phyloP scores from a whole-genome alignment of 2,797 vertebrate genomes.

The Gymnoscopelus microlampas region DNA sequence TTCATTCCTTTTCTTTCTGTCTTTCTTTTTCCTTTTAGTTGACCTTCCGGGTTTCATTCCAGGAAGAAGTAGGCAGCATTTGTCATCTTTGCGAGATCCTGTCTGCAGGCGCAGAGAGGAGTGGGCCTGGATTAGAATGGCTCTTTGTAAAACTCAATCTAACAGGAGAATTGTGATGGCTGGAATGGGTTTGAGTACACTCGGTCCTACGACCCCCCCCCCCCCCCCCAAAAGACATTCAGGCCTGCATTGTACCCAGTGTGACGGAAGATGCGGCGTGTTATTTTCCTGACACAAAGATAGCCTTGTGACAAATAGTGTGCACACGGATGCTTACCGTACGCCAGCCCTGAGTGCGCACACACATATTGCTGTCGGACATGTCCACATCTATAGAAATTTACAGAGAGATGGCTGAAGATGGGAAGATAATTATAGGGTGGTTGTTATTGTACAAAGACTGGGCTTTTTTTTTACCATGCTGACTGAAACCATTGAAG shows the following conservation, averaged over 20 bases:
- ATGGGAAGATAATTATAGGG: slow-evolving; percentile 22
- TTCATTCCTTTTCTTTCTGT: slow-evolving; percentile 1
- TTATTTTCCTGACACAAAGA: slow-evolving; percentile 60
- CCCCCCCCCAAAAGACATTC: slow-evolving; percentile 55
- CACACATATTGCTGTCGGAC: slow-evolving; percentile 30
- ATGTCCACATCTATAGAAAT: slow-evolving; percentile 29
- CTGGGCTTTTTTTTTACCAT: slow-evolving; percentile 15
- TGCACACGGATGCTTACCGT: slow-evolving; percentile 33
- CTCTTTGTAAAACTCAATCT: slow-evolving; percentile 80
- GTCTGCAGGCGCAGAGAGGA: slow-evolving; percentile 71
- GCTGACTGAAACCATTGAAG: slow-evolving; percentile 9
- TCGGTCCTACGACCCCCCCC: slow-evolving; percentile 40
- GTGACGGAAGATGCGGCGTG: slow-evolving; percentile 36
- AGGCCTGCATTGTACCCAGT: slow-evolving; percentile 30
- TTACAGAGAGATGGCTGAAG: slow-evolving; percentile 9
- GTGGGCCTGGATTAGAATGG: slow-evolving; percentile 77
- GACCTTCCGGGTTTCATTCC: slow-evolving; percentile 83
- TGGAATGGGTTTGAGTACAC: slow-evolving; percentile 48
- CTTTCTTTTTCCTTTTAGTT: slow-evolving; percentile 47
- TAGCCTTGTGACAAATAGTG: slow-evolving; percentile 53
- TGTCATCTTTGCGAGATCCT: slow-evolving; percentile 81
- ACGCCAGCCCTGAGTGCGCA: slow-evolving; percentile 28
- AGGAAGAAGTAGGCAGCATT: slow-evolving; percentile 83
- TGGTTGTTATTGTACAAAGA: slow-evolving; percentile 18
- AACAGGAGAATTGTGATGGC: slow-evolving; percentile 59